Percentiles rank a stretch among this genome's conserved stretches.
phyloP scores from a whole-genome alignment of 2,797 vertebrate genomes.

The Myotis myotis region DNA sequence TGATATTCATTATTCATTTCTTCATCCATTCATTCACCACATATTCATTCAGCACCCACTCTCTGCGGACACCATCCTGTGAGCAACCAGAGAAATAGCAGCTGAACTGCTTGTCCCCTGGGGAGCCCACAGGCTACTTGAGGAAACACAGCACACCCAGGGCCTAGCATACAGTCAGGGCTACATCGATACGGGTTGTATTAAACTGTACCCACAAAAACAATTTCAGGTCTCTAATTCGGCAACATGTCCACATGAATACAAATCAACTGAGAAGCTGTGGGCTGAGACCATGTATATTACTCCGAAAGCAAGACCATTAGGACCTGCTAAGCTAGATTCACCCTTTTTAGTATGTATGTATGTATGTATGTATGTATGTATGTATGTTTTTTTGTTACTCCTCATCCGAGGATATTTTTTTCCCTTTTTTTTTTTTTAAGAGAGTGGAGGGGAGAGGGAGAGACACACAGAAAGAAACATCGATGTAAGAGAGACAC shows the following conservation, averaged over 20 bases:
- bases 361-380: too few relatives aligned
- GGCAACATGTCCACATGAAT: neutral
- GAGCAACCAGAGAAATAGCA: neutral
- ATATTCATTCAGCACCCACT: neutral
- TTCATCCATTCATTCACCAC: neutral
- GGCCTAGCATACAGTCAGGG: neutral
- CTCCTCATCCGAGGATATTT: too few relatives aligned
- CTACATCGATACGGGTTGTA: too few relatives aligned
- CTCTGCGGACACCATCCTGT: neutral
- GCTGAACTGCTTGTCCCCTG: neutral
- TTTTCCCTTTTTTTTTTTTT: too few relatives aligned
- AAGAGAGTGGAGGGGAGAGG: too few relatives aligned
- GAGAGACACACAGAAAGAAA: too few relatives aligned
- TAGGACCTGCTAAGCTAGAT: neutral
- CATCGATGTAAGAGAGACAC: too few relatives aligned
- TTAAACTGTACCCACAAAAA: neutral
- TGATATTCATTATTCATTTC: neutral
- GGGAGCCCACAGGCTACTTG: neutral
- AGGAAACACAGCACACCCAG: neutral
- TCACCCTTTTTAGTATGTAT: too few relatives aligned
- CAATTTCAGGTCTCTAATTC: neutral
- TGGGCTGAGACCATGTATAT: neutral
- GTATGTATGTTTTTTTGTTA: too few relatives aligned
- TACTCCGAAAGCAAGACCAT: neutral
- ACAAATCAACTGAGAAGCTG: neutral